These are phyloP conservation scores for Lasioglossum vierecki DNA, from an alignment of 2,888 invertebrate genomes.

Conservation along the genomic window DNA sequence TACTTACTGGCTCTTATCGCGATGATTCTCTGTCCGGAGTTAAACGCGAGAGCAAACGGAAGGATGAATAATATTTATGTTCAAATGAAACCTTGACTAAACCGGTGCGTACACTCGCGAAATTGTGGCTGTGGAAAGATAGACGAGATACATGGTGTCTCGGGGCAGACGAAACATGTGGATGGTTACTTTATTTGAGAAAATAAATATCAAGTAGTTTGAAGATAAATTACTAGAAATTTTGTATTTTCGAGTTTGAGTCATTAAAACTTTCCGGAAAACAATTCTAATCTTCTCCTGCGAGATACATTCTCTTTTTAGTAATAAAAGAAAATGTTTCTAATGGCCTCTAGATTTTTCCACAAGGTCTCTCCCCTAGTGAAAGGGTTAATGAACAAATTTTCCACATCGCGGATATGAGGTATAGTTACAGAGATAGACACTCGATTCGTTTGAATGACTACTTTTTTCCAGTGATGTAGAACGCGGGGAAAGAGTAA, in stretches of 20 bases:
- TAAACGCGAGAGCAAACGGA: neutral
- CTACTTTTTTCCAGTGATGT: neutral
- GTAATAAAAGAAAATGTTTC: no score
- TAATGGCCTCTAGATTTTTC: no score
- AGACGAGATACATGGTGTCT: neutral
- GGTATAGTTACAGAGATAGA: neutral
- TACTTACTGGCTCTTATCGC: neutral
- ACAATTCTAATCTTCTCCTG: no score
- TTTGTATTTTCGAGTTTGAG: no score
- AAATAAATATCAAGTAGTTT: neutral
- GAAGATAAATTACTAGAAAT: no score
- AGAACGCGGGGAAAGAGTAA: neutral
- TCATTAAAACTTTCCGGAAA: no score
- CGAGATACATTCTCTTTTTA: no score
- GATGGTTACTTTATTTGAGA: neutral
- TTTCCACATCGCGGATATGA: neutral
- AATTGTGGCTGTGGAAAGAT: neutral
- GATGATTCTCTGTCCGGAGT: neutral
- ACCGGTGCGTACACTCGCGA: neutral
- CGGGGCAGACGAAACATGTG: neutral
- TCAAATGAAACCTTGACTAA: neutral
- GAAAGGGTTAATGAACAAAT: neutral
- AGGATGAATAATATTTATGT: neutral
- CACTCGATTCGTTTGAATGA: neutral
- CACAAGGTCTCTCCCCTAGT: no score